phyloP scores from a whole-genome alignment of 2,797 vertebrate genomes.

The Natrix natrix region DNA sequence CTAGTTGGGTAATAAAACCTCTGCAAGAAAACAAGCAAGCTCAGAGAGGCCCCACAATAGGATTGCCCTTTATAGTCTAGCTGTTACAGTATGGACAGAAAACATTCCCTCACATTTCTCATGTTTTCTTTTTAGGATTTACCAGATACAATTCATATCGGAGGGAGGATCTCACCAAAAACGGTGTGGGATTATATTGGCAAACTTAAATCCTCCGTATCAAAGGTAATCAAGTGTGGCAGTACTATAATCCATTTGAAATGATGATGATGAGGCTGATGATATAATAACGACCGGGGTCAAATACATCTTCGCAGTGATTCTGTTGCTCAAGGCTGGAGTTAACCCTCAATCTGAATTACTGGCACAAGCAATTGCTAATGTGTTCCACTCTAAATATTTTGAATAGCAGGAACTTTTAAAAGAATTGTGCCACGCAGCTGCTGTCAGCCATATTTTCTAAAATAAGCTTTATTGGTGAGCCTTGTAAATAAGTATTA shows the following conservation, averaged over 20 bases:
- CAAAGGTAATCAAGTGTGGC: conserved; percentile 80
- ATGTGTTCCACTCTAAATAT: not conserved
- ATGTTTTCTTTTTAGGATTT: conserved; percentile 81
- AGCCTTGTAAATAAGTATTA: not conserved
- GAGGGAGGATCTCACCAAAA: conserved; percentile 91
- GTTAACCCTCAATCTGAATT: not conserved
- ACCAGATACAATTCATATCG: conserved; percentile 95
- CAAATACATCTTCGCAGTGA: not conserved
- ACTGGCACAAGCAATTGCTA: not conserved
- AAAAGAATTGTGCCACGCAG: not conserved
- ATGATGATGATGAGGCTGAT: not conserved
- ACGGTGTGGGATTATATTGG: conserved; percentile 98
- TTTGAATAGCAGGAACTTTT: not conserved
- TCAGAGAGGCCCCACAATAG: not conserved
- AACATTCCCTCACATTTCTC: conserved; percentile 38
- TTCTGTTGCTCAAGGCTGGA: not conserved
- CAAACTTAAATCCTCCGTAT: conserved; percentile 90
- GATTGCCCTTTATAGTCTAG: not conserved
- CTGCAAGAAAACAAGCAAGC: not conserved
- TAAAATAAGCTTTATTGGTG: not conserved
- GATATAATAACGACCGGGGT: not conserved
- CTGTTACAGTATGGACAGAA: conserved; percentile 19
- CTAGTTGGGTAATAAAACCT: not conserved
- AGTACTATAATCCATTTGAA: conserved; percentile 25
- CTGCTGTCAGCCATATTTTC: not conserved